Evolutionary conservation across 1,140 invertebrate species (phyloP).

Genomic region (Harlomillsia oculata): DNA sequence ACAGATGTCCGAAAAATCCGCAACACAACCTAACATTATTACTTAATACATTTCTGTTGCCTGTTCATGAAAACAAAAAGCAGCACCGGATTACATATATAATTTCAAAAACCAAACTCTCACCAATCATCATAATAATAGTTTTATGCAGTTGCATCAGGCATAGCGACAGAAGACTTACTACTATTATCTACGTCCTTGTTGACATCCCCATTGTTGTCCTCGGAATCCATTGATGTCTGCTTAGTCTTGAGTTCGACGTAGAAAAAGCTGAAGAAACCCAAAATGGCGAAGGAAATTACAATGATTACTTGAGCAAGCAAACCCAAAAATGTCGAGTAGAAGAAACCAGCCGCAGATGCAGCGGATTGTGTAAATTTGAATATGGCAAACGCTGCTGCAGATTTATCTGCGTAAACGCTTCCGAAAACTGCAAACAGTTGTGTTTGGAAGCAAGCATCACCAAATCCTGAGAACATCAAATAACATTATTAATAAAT

Average conservation of each 20-base stretch:
- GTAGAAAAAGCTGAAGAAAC: slow-evolving; percentile 19
- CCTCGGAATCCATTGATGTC: background rate
- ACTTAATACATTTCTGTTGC: too few relatives aligned
- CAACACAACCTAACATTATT: too few relatives aligned
- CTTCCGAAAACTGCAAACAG: slow-evolving; percentile 31
- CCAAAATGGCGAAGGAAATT: slow-evolving; percentile 5
- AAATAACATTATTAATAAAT: background rate
- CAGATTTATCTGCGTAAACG: slow-evolving; percentile 32
- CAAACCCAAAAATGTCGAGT: slow-evolving; percentile 23
- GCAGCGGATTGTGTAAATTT: slow-evolving; percentile 33
- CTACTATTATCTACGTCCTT: too few relatives aligned
- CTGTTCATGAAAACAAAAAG: too few relatives aligned
- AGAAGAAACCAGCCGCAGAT: slow-evolving; percentile 28
- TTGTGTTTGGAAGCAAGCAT: slow-evolving; percentile 32
- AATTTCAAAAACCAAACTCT: too few relatives aligned
- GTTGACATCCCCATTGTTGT: too few relatives aligned
- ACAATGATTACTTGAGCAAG: slow-evolving; percentile 25
- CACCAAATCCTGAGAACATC: slow-evolving; percentile 27
- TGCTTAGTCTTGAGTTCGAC: slow-evolving; percentile 23
- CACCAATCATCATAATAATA: too few relatives aligned
- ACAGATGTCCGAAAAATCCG: too few relatives aligned
- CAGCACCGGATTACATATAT: too few relatives aligned
- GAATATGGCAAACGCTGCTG: slow-evolving; percentile 33
- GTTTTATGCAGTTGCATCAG: too few relatives aligned
- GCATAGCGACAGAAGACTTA: too few relatives aligned